phyloP scores from a whole-genome alignment of 2,797 vertebrate genomes.

The Chelmon rostratus region DNA sequence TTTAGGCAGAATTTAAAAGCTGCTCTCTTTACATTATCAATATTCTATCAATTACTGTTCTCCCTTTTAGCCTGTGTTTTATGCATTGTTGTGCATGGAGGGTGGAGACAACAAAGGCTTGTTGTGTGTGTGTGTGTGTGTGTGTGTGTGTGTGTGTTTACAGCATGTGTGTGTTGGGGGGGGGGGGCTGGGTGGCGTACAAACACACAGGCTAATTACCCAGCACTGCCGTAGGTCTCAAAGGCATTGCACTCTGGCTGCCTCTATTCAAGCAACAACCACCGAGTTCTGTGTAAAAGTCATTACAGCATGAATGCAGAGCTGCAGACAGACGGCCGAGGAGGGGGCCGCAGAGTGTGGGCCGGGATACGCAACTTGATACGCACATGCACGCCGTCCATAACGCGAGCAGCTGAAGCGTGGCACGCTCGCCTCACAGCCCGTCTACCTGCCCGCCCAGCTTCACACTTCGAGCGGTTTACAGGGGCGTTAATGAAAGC shows the following conservation, averaged over 20 bases:
- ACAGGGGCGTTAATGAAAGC: slow-evolving; percentile 57
- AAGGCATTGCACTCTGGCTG: slow-evolving; percentile 84
- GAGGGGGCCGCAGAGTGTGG: slow-evolving; percentile 34
- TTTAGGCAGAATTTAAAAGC: slow-evolving; percentile 21
- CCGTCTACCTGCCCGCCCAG: slow-evolving; percentile 39
- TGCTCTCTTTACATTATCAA: slow-evolving; percentile 32
- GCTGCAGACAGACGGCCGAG: slow-evolving; percentile 62
- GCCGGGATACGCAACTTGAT: slow-evolving; percentile 41
- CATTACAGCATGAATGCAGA: slow-evolving; percentile 84
- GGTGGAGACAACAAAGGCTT: slow-evolving; percentile 78
- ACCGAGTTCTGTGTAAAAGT: slow-evolving; percentile 83
- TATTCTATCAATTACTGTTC: slow-evolving; percentile 56
- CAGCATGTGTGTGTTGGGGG: slow-evolving; percentile 29
- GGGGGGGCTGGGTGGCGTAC: slow-evolving; percentile 59
- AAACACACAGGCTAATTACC: slow-evolving; percentile 86
- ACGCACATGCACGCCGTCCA: slow-evolving; percentile 2
- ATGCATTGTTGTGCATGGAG: slow-evolving; percentile 66
- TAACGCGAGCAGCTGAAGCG: slow-evolving; percentile 36
- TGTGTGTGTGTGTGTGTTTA: slow-evolving; percentile 47
- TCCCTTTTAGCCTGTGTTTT: slow-evolving; percentile 52
- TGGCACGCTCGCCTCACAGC: slow-evolving; percentile 44
- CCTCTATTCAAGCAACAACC: slow-evolving; percentile 81
- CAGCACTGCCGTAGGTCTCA: slow-evolving; percentile 83
- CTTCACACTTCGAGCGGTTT: slow-evolving; percentile 52
- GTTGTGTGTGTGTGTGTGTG: slow-evolving; percentile 47